A percentile compares a stretch with the other conserved stretches of the same genome.
Evolutionary conservation across 2,888 invertebrate species (phyloP).

Genomic region (Acanthococcus lagerstroemiae): DNA sequence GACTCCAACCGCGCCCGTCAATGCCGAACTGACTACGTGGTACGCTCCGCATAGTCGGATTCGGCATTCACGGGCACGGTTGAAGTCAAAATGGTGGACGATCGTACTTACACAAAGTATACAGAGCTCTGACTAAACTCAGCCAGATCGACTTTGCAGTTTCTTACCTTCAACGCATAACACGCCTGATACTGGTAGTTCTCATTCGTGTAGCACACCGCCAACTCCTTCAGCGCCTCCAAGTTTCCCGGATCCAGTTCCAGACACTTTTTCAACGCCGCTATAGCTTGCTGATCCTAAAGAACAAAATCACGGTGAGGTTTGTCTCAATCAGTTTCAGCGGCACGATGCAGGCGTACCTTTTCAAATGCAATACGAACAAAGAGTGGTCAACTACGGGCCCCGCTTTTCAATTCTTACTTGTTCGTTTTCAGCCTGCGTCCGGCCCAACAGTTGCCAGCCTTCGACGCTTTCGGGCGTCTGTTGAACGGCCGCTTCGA

Average conservation of each 20-base stretch:
- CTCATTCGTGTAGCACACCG: constrained; percentile 94
- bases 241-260: constrained; percentile 68
- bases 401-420: no score
- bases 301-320: constrained; percentile 31
- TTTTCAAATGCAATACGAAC: neutral
- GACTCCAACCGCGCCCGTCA: no score
- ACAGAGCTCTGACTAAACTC: no score
- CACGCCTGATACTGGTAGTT: constrained; percentile 84
- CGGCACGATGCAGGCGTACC: neutral
- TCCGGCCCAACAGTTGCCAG: constrained; percentile 79
- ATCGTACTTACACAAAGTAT: no score
- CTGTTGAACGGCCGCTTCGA: constrained; percentile 88
- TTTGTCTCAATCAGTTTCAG: neutral
- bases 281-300: constrained; percentile 79
- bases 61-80: no score
- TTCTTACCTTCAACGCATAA: constrained; percentile 46
- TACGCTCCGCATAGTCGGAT: no score
- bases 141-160: no score
- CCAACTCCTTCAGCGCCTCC: constrained; percentile 76
- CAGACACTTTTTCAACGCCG: constrained; percentile 77
- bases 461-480: constrained; percentile 66
- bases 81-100: no score
- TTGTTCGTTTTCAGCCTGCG: constrained; percentile 97
- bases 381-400: no score
- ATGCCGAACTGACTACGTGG: no score